Evolutionary conservation across 2,113 vertebrate genomes (phyloP).

Genomic region (Pygoscelis adeliae): DNA sequence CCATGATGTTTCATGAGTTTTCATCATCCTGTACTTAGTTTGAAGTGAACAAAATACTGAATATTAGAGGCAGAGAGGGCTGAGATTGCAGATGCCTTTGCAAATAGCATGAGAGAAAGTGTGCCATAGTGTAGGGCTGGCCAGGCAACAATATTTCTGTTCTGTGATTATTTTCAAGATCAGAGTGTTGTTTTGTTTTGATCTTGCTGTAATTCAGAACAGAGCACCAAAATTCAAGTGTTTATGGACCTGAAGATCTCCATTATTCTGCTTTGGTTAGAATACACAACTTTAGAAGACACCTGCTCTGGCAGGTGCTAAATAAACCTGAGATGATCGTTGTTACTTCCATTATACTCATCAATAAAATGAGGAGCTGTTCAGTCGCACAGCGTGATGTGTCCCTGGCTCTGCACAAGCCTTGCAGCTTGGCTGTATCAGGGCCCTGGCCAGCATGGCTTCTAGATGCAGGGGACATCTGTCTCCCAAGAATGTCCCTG

Average conservation of each 20-base stretch:
- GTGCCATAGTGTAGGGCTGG: neutral
- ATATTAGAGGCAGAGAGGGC: neutral
- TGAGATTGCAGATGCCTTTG: neutral
- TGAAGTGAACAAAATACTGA: neutral
- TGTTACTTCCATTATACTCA: neutral
- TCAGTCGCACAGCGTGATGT: rapidly evolving
- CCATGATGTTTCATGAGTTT: neutral
- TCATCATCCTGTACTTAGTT: neutral
- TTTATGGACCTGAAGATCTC: neutral
- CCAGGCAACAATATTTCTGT: neutral
- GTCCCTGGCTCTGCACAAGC: neutral
- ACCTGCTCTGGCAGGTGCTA: neutral
- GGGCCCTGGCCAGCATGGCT: neutral
- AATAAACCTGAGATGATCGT: neutral
- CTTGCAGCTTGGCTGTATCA: neutral
- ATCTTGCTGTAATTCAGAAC: neutral
- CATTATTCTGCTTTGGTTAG: neutral
- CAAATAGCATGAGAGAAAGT: neutral
- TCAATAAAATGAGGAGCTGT: rapidly evolving
- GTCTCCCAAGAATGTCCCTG: neutral
- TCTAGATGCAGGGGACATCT: neutral
- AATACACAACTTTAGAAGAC: neutral
- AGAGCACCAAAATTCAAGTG: neutral
- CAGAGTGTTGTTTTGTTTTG: neutral
- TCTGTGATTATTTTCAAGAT: neutral